phyloP scores from a whole-genome alignment of 2,888 invertebrate species.

The Andrena haemorrhoa region DNA sequence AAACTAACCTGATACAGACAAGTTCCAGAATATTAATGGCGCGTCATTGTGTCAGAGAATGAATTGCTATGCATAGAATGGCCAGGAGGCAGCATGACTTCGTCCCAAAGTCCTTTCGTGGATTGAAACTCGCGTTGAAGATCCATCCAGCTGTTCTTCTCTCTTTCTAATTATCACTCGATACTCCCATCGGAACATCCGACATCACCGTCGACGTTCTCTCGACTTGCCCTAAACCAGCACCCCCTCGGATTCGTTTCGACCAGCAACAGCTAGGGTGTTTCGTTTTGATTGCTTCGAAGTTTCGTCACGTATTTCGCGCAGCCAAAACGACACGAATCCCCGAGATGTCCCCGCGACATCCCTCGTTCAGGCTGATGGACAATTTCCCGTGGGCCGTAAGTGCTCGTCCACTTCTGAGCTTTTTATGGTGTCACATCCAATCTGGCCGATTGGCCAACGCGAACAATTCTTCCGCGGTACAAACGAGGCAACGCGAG shows the following conservation, averaged over 20 bases:
- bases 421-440: conserved; percentile 77
- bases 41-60: neutral
- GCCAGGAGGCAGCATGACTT: too few relatives aligned
- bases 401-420: conserved; percentile 62
- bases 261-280: neutral
- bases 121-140: too few relatives aligned
- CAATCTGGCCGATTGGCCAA: conserved; percentile 69
- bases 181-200: neutral
- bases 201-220: neutral
- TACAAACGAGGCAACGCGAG: conserved; percentile 54
- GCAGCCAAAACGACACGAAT: conserved; percentile 55
- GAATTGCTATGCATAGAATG: too few relatives aligned
- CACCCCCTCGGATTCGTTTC: neutral
- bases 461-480: conserved; percentile 6
- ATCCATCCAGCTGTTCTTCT: too few relatives aligned
- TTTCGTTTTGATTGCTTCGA: conserved; percentile 14
- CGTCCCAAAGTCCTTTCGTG: too few relatives aligned
- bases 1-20: neutral
- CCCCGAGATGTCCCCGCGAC: conserved; percentile 40
- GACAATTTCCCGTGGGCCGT: conserved; percentile 67
- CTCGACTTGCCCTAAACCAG: neutral
- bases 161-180: too few relatives aligned
- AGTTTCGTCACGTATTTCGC: conserved; percentile 58
- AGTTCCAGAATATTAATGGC: neutral
- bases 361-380: conserved; percentile 67